Evolutionary conservation across 2,797 vertebrate genomes (phyloP), one percentile per base, ranked within the genome.

Genomic region (Morus bassanus): DNA sequence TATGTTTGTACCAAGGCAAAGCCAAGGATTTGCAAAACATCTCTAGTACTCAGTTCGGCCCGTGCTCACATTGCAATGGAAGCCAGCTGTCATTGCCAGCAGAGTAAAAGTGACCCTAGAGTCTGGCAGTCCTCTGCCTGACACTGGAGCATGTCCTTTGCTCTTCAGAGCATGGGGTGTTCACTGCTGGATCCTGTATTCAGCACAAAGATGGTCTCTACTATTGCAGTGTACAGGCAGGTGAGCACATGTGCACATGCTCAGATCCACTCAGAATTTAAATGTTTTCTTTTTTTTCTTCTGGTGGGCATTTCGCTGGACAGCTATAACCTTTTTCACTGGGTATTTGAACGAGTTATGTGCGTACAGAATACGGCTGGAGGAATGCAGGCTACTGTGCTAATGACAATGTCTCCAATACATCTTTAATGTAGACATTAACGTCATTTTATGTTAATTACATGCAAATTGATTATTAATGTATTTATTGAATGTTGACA

Each of bases 401-500:
- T 80, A 35, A 28, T 37, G 57, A 35, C 83, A 61, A 30, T 27
- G 69, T 45, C 79, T 53, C 65, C 61, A 59, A 33, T 35, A 70
- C 56, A 28, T 37, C 70, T 95, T 89, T 83, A 92, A 92, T 91
- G 91, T 78, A 94, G 88, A 88, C 18, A 53, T 89, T 91, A 91
- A 68, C 1, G 16, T 64, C 53, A 64, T 46, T 80, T 93, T 4
- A 9, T 89, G 84, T 88, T 95, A 91, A 94, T 93, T 51, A 23
- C 61, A 81, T 84, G 78, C 72, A 88, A 94, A 95, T 78, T 85
- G 79, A 91, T 95, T 96, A 88, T 94, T 92, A 89, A 45, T 85
- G 19, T 91, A 91, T 85, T 95, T 96, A 91, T 80, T 95, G 93
- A 92, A 89, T 93, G 86, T 85, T 96, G 94, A 91, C 84, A 95